Base-by-base conservation (phyloP, 1,140 invertebrate species). In the Trichonephila clavata region DNA sequence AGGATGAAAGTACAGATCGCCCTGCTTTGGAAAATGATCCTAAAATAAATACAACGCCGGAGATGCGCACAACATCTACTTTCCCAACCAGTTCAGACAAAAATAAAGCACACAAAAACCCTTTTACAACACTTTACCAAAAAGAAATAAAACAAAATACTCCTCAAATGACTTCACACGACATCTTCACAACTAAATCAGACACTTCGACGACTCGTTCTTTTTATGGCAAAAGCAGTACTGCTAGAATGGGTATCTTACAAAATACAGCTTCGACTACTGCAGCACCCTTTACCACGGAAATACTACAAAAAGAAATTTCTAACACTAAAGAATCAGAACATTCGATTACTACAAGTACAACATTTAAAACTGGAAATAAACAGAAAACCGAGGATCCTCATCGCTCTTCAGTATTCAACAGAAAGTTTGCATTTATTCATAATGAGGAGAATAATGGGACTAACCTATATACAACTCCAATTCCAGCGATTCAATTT, bases 391-490 rank as follows among this genome's bases (percentile, higher is more conserved):
- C 87, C 2, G 87, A 71, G 7, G 71, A 81, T 59, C 61, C 50
- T 59, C 60, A 39, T 21, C 27, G 24, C 39, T 87, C 93, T 39
- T 84, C 93, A 21, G 68, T 43, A 65, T 93, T 93, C 80, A 93
- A 84, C 10, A 93, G 93, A 90, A 93, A 93, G 68, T 93, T 93
- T 68, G 93, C 93, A n/a, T 93, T 93, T 57, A 93, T 93, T 20
- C 86, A 93, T 57, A 63, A 89, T 39, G 93, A 93, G 8, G 86
- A 93, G 18, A 87, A 84, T 14, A 89, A 89, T 16, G 21, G 21
- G 10, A 88, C 84, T 8, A 59, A 77, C 86, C 27, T 20, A 2
- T 93, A 93, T 63, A 93, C 86, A 7, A 89, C 93, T 65, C 87
- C 93, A 50, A 68, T 89, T 16, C 27, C 86, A n/a, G 10, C 57